Base-by-base conservation (phyloP, 2,113 vertebrate genomes). In the Pteropus alecto region DNA sequence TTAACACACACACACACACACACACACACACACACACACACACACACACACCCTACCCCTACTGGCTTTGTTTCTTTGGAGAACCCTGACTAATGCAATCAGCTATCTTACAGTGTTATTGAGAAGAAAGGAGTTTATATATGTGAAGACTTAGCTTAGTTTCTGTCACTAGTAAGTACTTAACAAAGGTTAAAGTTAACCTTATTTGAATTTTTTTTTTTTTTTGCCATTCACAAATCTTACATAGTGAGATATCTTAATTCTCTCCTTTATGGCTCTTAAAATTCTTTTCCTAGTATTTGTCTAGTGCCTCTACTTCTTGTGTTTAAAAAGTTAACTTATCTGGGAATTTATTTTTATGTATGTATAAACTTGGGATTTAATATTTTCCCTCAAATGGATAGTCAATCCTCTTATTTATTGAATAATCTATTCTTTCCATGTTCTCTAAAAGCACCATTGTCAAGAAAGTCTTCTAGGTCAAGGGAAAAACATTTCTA, bases 131-230 rank as follows among this genome's bases (percentile, higher is more conserved):
- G 18, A 56, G 26, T 94, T 48, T 67, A 56, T 33, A 30, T 73
- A 26, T 46, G 16, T 78, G 81, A 93, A 76, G 19, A 54, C 18
- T 77, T 88, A 77, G 24, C 73, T 92, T 74, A 71, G 38, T 56
- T 68, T 54, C 46, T 71, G 13, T 89, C 33, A 33, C 65, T 22
- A 60, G 38, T 76, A 87, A 79, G 18, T 63, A 76, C 43, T 60
- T 10, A 76, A 15, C 10, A 77, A 92, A 87, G 24, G 21, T 33
- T 76, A 60, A 84, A 70, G 8, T 67, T 83, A 91, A 79, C 7
- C 79, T 85, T 67, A 74, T 84, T 87, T 90, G 61, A 90, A 71
- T 93, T 41, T 43, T 79, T 76, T 96, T 92, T 46, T 46, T 46
- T 46, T 46, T 46, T 46, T 93, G 26, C 15, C 56, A 83, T 38